A percentile compares a stretch with the other conserved stretches of the same genome.
These are phyloP conservation scores for Drosophila seclusa DNA, from an alignment of 2,888 invertebrate genomes.

Conservation along the genomic window DNA sequence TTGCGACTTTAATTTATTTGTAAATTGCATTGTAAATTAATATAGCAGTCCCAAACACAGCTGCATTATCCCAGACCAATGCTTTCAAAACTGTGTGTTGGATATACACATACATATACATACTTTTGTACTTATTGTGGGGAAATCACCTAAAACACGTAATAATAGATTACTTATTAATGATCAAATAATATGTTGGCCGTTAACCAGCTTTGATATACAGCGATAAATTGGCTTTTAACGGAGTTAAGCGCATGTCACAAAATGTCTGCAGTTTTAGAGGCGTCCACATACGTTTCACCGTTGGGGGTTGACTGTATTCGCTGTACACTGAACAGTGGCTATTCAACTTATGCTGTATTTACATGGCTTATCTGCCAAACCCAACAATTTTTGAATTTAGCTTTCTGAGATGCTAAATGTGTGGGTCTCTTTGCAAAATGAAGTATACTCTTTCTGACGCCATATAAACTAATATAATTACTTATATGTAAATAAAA, in stretches of 20 bases:
- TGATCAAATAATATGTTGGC: constrained; percentile 4
- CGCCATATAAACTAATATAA: constrained; percentile 2
- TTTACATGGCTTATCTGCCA: constrained; percentile 21
- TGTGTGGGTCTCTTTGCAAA: neutral
- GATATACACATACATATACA: neutral
- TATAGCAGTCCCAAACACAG: constrained; percentile 12
- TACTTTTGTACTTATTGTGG: constrained; percentile 5
- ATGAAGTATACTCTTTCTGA: neutral
- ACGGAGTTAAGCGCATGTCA: constrained; percentile 16
- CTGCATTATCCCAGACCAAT: neutral
- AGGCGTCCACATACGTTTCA: neutral
- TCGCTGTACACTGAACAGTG: constrained; percentile 14
- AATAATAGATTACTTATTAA: constrained; percentile 23
- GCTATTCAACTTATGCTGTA: constrained; percentile 25
- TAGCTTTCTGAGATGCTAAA: neutral
- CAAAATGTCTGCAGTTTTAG: constrained; percentile 5
- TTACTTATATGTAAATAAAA: neutral
- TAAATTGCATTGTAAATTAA: constrained; percentile 54
- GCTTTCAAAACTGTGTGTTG: constrained; percentile 11
- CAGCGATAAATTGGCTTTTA: constrained; percentile 32
- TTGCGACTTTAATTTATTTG: constrained; percentile 36
- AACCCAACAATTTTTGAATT: constrained; percentile 18
- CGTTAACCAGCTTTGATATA: constrained; percentile 24
- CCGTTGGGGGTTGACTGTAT: constrained; percentile 21
- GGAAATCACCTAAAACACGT: constrained; percentile 10